phyloP scores from a whole-genome alignment of 2,888 invertebrate genomes.

The Fabriciana adippe region DNA sequence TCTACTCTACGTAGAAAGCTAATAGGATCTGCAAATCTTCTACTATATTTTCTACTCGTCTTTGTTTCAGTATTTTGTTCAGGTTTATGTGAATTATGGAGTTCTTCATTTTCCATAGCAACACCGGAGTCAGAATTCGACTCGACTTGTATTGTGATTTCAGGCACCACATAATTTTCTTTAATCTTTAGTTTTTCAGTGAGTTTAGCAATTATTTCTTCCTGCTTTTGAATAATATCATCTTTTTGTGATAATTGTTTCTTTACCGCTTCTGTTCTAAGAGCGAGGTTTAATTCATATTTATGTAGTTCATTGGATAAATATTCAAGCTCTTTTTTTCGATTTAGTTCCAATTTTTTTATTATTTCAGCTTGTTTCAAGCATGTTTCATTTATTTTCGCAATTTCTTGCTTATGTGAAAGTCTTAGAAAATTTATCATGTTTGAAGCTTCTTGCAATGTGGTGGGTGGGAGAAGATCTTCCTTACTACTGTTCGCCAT shows the following conservation, averaged over 20 bases:
- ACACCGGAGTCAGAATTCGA: slow-evolving; percentile 78
- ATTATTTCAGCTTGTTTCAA: slow-evolving; percentile 68
- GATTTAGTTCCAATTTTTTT: slow-evolving; percentile 71
- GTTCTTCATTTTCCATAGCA: slow-evolving; percentile 69
- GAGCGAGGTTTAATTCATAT: slow-evolving; percentile 72
- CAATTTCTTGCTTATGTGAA: slow-evolving; percentile 73
- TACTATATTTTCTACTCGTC: slow-evolving; percentile 67
- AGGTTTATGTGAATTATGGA: slow-evolving; percentile 48
- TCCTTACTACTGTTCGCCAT: slow-evolving; percentile 59
- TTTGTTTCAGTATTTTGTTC: slow-evolving; percentile 62
- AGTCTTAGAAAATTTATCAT: slow-evolving; percentile 73
- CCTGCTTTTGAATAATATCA: slow-evolving; percentile 66
- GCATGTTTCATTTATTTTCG: slow-evolving; percentile 63
- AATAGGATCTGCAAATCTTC: slow-evolving; percentile 74
- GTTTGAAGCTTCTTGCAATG: slow-evolving; percentile 75
- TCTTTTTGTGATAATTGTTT: slow-evolving; percentile 72
- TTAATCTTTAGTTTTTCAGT: slow-evolving; percentile 58
- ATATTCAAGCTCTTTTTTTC: slow-evolving; percentile 74
- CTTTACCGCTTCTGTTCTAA: slow-evolving; percentile 67
- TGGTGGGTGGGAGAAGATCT: slow-evolving; percentile 64
- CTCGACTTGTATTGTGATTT: slow-evolving; percentile 64
- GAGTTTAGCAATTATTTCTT: slow-evolving; percentile 65
- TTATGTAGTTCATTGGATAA: slow-evolving; percentile 71
- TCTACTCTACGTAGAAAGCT: slow-evolving; percentile 74
- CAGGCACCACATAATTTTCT: slow-evolving; percentile 57